Evolutionary conservation across 2,797 vertebrate species (phyloP).

Genomic region (Oreortyx pictus): DNA sequence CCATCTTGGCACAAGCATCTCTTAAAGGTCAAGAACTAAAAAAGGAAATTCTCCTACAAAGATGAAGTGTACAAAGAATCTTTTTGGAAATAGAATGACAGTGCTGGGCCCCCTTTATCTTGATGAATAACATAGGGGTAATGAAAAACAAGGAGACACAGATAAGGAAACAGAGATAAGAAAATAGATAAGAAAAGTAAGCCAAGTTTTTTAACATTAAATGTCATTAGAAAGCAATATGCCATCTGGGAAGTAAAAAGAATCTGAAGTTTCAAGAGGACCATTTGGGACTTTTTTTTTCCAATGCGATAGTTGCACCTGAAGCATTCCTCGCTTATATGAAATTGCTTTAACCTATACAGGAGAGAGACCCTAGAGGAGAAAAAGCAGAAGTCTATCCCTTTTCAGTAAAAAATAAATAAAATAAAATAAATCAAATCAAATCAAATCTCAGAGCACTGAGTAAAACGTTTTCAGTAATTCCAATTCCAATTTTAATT

Average conservation of each 20-base stretch:
- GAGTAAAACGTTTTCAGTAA: not conserved
- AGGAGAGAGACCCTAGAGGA: not conserved
- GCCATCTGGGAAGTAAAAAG: not conserved
- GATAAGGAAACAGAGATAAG: constrained; percentile 55
- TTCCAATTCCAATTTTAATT: not conserved
- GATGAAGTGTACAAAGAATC: constrained; percentile 15
- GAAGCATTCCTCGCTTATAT: not conserved
- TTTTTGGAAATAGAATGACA: constrained; percentile 48
- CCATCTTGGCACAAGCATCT: constrained; percentile 40
- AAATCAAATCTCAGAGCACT: not conserved
- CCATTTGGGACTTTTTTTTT: not conserved
- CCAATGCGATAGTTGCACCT: not conserved
- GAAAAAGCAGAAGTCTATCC: not conserved
- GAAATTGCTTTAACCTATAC: not conserved
- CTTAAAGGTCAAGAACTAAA: constrained; percentile 67
- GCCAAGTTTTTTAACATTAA: not conserved
- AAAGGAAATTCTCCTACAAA: constrained; percentile 64
- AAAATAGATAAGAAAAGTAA: constrained; percentile 44
- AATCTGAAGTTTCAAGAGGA: not conserved
- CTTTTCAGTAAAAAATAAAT: not conserved
- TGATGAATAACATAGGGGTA: constrained; percentile 50
- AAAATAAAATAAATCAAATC: not conserved
- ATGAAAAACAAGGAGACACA: constrained; percentile 49
- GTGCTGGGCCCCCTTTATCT: constrained; percentile 43
- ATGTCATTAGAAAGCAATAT: constrained; percentile 27